A percentile compares a stretch with the other conserved stretches of the same genome.
phyloP scores from a whole-genome alignment of 2,797 vertebrate genomes.

The Limosa lapponica region DNA sequence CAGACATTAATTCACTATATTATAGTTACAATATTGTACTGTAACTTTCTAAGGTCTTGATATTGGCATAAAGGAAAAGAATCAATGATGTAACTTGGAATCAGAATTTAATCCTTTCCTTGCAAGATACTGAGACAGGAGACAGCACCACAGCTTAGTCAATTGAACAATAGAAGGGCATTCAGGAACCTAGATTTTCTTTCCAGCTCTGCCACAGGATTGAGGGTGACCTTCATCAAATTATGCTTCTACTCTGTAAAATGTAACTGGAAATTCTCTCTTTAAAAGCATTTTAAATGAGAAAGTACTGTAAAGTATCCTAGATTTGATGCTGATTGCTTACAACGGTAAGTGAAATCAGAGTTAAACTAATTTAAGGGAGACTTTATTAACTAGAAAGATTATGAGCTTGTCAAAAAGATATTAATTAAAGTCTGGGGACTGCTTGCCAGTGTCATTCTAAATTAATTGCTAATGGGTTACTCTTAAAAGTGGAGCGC shows the following conservation, averaged over 20 bases:
- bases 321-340: not conserved
- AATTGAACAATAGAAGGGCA: not conserved
- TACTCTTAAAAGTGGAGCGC: conserved; percentile 60
- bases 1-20: not conserved
- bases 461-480: conserved; percentile 64
- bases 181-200: not conserved
- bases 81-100: not conserved
- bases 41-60: not conserved
- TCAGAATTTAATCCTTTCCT: conserved; percentile 18
- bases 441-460: conserved; percentile 59
- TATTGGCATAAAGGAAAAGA: conserved; percentile 15
- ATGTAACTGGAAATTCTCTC: not conserved
- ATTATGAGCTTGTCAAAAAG: conserved; percentile 56
- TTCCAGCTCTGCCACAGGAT: not conserved
- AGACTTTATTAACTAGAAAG: conserved; percentile 51
- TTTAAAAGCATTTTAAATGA: not conserved
- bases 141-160: not conserved
- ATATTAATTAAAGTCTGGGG: conserved; percentile 63
- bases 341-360: conserved; percentile 15
- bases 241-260: not conserved
- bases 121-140: not conserved
- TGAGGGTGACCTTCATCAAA: conserved; percentile 31
- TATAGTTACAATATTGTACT: not conserved
- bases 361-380: conserved; percentile 57
- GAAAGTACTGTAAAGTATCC: not conserved